Evolutionary conservation across 2,888 invertebrate species (phyloP).

Genomic region (Crossocerus cetratus): DNA sequence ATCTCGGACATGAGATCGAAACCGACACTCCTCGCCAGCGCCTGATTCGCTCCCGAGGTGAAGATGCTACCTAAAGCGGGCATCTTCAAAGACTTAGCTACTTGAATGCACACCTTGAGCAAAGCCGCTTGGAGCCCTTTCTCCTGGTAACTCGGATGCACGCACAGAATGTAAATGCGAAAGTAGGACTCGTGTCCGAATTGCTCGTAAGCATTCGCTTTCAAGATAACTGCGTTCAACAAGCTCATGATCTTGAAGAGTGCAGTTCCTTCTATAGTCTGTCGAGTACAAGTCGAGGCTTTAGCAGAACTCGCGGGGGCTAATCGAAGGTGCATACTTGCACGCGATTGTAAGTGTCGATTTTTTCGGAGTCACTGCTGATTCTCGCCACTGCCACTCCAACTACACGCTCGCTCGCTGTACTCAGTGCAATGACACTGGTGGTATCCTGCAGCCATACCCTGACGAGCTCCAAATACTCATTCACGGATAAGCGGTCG

Average conservation of each 20-base stretch:
- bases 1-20: constrained; percentile 70
- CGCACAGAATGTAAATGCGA: constrained; percentile 63
- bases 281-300: no score
- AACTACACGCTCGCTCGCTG: constrained; percentile 62
- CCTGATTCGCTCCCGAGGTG: constrained; percentile 60
- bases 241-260: constrained; percentile 61
- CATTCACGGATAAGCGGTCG: constrained; percentile 58
- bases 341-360: constrained; percentile 62
- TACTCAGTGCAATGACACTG: constrained; percentile 67
- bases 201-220: constrained; percentile 54
- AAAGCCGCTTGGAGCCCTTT: constrained; percentile 59
- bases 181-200: constrained; percentile 55
- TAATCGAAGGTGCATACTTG: constrained; percentile 52
- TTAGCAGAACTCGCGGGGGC: no score
- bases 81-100: constrained; percentile 55
- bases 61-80: constrained; percentile 64
- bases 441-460: constrained; percentile 68
- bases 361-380: constrained; percentile 56
- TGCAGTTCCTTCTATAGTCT: constrained; percentile 61
- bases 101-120: constrained; percentile 53
- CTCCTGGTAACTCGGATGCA: constrained; percentile 67
- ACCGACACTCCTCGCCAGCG: constrained; percentile 51
- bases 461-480: constrained; percentile 58
- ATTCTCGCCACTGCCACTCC: constrained; percentile 62
- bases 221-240: constrained; percentile 52